Base-by-base conservation (phyloP, 2,797 vertebrate genomes). In the Pantherophis alleghaniensis region DNA sequence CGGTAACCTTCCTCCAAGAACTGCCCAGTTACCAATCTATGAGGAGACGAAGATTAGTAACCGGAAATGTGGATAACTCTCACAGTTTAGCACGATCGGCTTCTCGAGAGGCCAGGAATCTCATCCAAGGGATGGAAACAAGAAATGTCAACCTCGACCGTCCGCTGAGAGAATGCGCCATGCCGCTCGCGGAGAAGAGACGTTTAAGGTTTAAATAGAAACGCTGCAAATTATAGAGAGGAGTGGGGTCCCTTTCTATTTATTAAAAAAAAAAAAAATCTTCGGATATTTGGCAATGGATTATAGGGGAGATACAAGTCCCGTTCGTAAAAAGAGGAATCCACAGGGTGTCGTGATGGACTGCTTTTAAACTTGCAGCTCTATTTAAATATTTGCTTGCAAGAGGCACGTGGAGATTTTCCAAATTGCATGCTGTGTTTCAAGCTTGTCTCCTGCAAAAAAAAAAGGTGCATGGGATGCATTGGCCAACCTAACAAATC, bases 21-120 rank as follows among this genome's bases (percentile, higher is more conserved):
- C 95, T 99, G 60, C 99, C 99, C 94, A 99, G 99, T 96, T 99
- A 98, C 97, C 98, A 96, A 96, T 98, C 99, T 1, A 96, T 98
- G 87, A 97, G 98, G 56, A 98, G 98, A 95, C 98, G 98, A 74
- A 98, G 98, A 95, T 95, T 97, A 0, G 96, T 97, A 0, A 2
- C 60, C 2, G 47, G 63, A 20, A 57, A 47, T 37, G 96, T 91
- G 1, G n/a, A 92, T 88, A 93, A 96, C 86, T 98, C 96, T 94
- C 94, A 93, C 7, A 96, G 97, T 92, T 22, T 90, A 96, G 90
- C 93, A 32, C 97, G 93, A 83, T 92, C 94, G 0, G 90, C 94
- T 10, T 92, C 95, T 79, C 95, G 93, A 55, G 91, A 88, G 61
- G 63, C 6, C 18, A 88, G 11, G 90, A 91, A 79, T 53, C 90